Percentiles rank a stretch among this genome's conserved stretches.
phyloP scores from a whole-genome alignment of 2,797 vertebrate species.

The Lutjanus campechanus region DNA sequence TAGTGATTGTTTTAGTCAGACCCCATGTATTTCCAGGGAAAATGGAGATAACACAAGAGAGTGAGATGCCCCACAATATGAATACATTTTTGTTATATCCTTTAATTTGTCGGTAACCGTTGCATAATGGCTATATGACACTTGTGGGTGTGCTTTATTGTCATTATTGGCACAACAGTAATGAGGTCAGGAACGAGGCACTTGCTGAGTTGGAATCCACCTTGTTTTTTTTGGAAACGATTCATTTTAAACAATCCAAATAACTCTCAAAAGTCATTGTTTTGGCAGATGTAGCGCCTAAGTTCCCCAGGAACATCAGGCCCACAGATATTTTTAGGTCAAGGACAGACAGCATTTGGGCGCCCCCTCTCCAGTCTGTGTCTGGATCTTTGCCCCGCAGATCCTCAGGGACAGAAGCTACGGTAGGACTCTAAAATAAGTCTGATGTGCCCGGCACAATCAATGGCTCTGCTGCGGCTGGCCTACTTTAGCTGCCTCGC shows the following conservation, averaged over 20 bases:
- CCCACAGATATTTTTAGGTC: conserved; percentile 57
- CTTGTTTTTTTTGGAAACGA: not conserved
- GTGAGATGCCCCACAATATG: no score
- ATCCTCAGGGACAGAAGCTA: conserved; percentile 58
- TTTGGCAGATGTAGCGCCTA: not conserved
- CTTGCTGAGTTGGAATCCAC: not conserved
- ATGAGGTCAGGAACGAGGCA: no score
- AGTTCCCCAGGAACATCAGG: not conserved
- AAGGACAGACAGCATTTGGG: conserved; percentile 52
- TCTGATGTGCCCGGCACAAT: conserved; percentile 59
- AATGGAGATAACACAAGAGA: no score
- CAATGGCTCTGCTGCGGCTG: conserved; percentile 63
- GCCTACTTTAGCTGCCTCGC: conserved; percentile 62
- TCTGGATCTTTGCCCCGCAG: conserved; percentile 53
- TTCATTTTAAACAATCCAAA: not conserved
- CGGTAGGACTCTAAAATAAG: conserved; percentile 69
- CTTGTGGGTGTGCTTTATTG: no score
- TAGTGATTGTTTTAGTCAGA: no score
- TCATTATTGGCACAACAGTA: no score
- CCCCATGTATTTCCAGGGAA: no score
- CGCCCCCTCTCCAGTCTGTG: conserved; percentile 19
- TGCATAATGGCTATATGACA: no score
- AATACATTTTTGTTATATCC: no score
- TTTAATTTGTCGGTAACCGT: no score
- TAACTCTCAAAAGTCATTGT: not conserved